Conservation (phyloP, 2,888 invertebrate genomes). For the Netelia virgata region DNA sequence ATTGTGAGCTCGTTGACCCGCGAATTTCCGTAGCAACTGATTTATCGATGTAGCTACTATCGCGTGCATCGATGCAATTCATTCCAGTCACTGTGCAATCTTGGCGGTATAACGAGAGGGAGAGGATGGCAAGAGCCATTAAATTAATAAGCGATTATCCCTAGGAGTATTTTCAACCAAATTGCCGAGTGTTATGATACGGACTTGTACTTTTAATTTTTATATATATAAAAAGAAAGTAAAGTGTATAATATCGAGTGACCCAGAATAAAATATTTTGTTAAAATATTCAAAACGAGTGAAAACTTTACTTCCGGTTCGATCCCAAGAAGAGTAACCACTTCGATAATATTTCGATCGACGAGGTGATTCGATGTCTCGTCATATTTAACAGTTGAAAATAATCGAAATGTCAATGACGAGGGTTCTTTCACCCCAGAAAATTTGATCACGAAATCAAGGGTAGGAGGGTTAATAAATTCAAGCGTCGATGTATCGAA, state of each 20-base stretch:
- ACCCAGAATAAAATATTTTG: too few species aligned
- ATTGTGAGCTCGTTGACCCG: constrained; percentile 49
- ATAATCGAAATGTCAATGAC: too few species aligned
- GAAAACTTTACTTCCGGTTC: too few species aligned
- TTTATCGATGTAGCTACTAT: constrained; percentile 72
- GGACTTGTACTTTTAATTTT: not conserved
- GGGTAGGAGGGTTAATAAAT: too few species aligned
- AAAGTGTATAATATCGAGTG: not conserved
- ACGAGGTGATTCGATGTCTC: too few species aligned
- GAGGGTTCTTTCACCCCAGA: too few species aligned
- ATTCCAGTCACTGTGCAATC: constrained; percentile 38
- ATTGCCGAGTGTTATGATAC: constrained; percentile 6
- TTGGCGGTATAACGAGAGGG: constrained; percentile 21
- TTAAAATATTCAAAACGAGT: too few species aligned
- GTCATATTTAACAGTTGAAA: too few species aligned
- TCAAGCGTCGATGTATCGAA: too few species aligned
- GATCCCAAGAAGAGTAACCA: too few species aligned
- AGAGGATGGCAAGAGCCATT: constrained; percentile 16
- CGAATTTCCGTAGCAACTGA: constrained; percentile 67
- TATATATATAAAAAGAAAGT: not conserved
- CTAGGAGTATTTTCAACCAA: constrained; percentile 4
- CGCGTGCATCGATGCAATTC: constrained; percentile 55
- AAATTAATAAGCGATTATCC: constrained; percentile 41
- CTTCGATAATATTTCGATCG: too few species aligned
- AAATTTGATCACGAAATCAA: too few species aligned